A percentile compares a stretch with the other conserved stretches of the same genome.
Conservation (phyloP, 1,140 invertebrate species). For the Magallana gigas region DNA sequence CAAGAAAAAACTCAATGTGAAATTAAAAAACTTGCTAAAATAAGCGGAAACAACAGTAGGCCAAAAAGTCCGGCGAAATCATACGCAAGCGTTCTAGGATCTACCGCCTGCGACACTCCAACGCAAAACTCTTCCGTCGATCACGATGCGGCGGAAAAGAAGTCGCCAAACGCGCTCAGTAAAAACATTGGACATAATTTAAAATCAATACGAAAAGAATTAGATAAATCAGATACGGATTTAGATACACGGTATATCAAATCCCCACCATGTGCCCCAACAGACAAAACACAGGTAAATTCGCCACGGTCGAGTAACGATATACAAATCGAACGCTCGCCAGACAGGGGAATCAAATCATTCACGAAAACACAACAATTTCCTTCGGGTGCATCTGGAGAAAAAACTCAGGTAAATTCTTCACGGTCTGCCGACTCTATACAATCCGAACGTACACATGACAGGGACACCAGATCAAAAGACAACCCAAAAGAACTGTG, state of each 20-base stretch:
- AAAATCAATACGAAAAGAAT: not conserved
- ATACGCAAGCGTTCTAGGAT: not conserved
- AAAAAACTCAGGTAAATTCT: not conserved
- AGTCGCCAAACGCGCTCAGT: not conserved
- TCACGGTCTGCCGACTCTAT: not conserved
- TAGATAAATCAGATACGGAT: not conserved
- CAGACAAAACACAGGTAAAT: not conserved
- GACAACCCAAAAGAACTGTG: not conserved
- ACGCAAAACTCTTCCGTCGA: not conserved
- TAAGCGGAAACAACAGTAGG: not conserved
- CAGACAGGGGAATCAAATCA: not conserved
- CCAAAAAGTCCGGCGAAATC: not conserved
- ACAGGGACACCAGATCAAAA: not conserved
- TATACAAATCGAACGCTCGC: not conserved
- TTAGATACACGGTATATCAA: not conserved
- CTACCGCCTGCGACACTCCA: not conserved
- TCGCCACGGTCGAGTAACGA: not conserved
- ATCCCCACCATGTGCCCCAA: not conserved
- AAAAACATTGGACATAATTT: not conserved
- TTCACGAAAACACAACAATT: not conserved
- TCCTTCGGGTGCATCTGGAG: not conserved
- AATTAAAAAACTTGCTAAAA: not conserved
- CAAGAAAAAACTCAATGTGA: not conserved
- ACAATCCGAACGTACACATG: not conserved
- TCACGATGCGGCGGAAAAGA: too few relatives aligned